phyloP scores from a whole-genome alignment of 2,888 invertebrate species.

The Rotaria socialis region DNA sequence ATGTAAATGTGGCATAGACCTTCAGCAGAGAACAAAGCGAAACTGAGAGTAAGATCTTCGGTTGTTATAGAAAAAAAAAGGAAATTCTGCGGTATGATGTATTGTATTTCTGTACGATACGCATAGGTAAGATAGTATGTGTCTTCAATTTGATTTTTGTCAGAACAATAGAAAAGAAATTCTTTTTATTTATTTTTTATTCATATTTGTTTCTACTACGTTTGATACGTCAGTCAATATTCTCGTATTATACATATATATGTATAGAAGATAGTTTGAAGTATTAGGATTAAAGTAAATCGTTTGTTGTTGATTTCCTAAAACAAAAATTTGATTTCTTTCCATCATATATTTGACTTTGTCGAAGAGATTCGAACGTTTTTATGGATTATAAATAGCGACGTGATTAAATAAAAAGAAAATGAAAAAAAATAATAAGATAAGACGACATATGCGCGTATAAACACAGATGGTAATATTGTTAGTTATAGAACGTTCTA shows the following conservation, averaged over 20 bases:
- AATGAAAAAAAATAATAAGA: neutral
- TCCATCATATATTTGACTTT: neutral
- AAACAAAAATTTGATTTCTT: neutral
- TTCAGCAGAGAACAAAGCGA: too few relatives aligned
- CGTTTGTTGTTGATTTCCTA: neutral
- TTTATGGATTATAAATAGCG: neutral
- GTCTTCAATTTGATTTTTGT: neutral
- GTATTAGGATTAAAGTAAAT: neutral
- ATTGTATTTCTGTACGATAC: neutral
- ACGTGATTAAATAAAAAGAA: conserved; percentile 6
- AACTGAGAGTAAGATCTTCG: neutral
- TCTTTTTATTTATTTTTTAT: neutral
- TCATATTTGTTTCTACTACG: neutral
- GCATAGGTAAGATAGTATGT: neutral
- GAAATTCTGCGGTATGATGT: too few relatives aligned
- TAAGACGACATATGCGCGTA: neutral
- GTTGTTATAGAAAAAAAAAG: neutral
- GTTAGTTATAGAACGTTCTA: neutral
- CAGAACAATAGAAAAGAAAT: neutral
- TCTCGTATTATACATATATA: neutral
- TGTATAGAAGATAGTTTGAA: neutral
- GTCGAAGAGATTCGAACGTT: neutral
- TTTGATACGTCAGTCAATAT: neutral
- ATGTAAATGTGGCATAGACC: too few relatives aligned
- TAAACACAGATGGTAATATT: neutral